Base-by-base conservation (phyloP, 2,113 vertebrate genomes). In the Cryptoleucopteryx plumbea region DNA sequence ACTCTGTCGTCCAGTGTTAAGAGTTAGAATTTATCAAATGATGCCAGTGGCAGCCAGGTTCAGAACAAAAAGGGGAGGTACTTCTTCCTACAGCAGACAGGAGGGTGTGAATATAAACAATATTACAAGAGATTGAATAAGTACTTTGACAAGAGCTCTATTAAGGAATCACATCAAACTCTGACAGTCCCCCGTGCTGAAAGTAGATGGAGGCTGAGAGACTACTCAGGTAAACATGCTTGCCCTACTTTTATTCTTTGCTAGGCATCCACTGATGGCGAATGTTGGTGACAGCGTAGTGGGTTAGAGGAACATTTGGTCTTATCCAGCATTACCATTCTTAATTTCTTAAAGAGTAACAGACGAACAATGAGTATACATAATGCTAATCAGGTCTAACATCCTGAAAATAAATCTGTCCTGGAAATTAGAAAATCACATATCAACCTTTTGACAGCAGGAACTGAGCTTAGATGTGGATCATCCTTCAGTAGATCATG, bases 401-500 rank as follows among this genome's bases (percentile, higher is more conserved):
- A 63, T 55, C n/a, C 7, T 56, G 8, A 67, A 92, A 68, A 11
- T 40, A 79, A 32, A 75, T n/a, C 52, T 65, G 3, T 21, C 86
- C 8, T 56, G 23, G 38, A 94, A 91, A 56, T 1, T 40, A 32
- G 32, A 94, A 94, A 91, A 36, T 50, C 53, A 36, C 3, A 32
- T 71, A 95, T 79, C 96, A 87, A 99, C 99, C 99, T 99, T 94
- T 98, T 98, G 58, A 99, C 98, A 47, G 98, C 99, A 45, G 99
- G 99, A 83, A 99, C 98, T 27, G 99, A 99, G 94, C 99, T 99
- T 65, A 99, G 98, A 81, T 98, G 98, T 13, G 99, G 99, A 67
- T 99, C 99, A 75, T 99, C 99, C 96, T 99, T 99, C 86, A 99
- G 97, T 16, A 99, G 98, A 97, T 99, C 99, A 63, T 99, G 99